Evolutionary conservation across 2,888 invertebrate genomes (phyloP), one percentile per base, ranked within the genome.

Genomic region (Cephonodes hylas): DNA sequence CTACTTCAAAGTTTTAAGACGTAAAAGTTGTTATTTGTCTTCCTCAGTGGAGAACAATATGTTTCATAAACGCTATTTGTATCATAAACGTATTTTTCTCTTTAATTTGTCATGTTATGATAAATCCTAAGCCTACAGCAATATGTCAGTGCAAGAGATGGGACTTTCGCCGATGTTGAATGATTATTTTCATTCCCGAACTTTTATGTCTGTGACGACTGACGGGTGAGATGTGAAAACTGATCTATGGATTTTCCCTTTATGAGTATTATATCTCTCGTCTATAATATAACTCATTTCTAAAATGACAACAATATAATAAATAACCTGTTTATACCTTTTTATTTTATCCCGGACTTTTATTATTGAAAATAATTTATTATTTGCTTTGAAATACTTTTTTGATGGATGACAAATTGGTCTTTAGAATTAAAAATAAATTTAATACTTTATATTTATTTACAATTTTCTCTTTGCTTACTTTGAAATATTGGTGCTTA

Each of bases 101-200:
- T n/a, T n/a, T n/a, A n/a, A n/a, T n/a, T n/a, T n/a, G n/a, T n/a
- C n/a, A n/a, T n/a, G n/a, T n/a, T n/a, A n/a, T n/a, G n/a, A n/a
- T n/a, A n/a, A n/a, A n/a, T 15, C 20, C 2, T 15, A 10, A 15
- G n/a, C 31, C 3, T 3, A 10, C 6, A n/a, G n/a, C 13, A 38
- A 77, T 81, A 66, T 81, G 79, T 81, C 73, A 61, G 69, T 68
- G 80, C 77, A 72, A 68, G 67, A 74, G 76, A 71, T 67, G n/a
- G 65, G 63, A 56, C 67, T 75, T 77, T 85, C 84, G 80, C 83
- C 85, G 81, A 77, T 80, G 78, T 71, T 72, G 72, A 77, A 68
- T 72, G 75, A 79, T 80, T 86, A 84, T 86, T 85, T 85, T 83
- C 74, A 73, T 78, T 79, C 71, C 74, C 81, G 80, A 83, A 83